Percentiles rank a stretch among this genome's conserved stretches.
Conservation (phyloP, 2,797 vertebrate species). For the Lateolabrax maculatus region DNA sequence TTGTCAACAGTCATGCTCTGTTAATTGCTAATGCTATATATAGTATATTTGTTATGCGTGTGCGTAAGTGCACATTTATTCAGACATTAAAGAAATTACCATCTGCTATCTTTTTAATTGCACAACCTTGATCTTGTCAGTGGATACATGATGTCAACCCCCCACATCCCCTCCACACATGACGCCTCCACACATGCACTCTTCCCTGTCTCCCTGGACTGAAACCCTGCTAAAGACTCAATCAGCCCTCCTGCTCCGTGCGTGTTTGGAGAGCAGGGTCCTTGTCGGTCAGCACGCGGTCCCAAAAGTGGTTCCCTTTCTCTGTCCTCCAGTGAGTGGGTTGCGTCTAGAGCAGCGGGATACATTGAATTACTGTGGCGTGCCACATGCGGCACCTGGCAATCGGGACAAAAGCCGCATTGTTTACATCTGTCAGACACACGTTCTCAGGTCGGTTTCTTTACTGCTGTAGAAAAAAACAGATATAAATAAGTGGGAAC, state of each 20-base stretch:
- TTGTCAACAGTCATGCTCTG: neutral
- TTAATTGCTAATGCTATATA: neutral
- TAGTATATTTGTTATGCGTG: neutral
- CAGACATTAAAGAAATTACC: neutral
- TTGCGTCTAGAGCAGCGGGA: constrained; percentile 30
- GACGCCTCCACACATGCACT: neutral
- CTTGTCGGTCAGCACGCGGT: constrained; percentile 54
- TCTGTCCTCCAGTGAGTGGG: constrained; percentile 19
- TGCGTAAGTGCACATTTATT: neutral
- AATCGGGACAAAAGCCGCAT: constrained; percentile 51
- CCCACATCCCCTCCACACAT: neutral
- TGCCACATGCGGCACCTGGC: constrained; percentile 39
- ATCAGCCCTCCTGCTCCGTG: constrained; percentile 48
- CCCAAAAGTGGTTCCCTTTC: constrained; percentile 44
- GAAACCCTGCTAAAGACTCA: constrained; percentile 59
- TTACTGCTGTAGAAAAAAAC: neutral
- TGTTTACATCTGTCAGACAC: constrained; percentile 30
- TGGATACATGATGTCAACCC: neutral
- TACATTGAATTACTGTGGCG: constrained; percentile 45
- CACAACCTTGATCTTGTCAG: neutral
- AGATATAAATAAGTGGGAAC: neutral
- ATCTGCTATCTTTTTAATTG: neutral
- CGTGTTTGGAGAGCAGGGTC: constrained; percentile 35
- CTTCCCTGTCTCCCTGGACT: constrained; percentile 41
- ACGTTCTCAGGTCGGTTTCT: constrained; percentile 2